Percentiles rank a stretch among this genome's conserved stretches.
phyloP scores from a whole-genome alignment of 1,140 invertebrate species.

The Pteromalus puparum region DNA sequence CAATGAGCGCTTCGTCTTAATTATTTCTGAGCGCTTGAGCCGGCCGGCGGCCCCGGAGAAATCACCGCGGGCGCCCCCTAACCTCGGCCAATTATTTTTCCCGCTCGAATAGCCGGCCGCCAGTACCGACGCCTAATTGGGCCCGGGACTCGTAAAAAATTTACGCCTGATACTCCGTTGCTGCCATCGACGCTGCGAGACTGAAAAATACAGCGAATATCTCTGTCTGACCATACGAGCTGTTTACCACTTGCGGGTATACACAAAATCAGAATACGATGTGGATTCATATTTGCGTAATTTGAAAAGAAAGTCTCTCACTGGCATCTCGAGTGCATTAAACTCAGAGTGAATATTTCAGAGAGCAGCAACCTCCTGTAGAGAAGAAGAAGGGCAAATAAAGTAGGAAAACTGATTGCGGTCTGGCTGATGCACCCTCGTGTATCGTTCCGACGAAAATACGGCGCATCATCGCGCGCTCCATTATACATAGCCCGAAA shows the following conservation, averaged over 20 bases:
- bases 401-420: background rate
- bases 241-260: no score
- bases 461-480: background rate
- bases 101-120: background rate
- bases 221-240: background rate
- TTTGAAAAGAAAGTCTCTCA: no score
- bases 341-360: background rate
- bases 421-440: background rate
- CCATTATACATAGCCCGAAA: background rate
- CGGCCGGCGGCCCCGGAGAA: background rate
- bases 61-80: slow-evolving; percentile 15
- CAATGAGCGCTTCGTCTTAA: slow-evolving; percentile 36
- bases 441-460: background rate
- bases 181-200: background rate
- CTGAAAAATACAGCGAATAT: no score
- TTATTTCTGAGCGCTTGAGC: slow-evolving; percentile 41
- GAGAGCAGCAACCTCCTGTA: background rate
- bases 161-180: background rate
- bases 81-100: slow-evolving; percentile 45
- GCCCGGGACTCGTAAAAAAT: slow-evolving; percentile 36
- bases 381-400: no score
- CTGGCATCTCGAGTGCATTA: background rate
- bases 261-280: no score
- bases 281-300: no score
- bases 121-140: slow-evolving; percentile 38